A percentile compares a stretch with the other conserved stretches of the same genome.
phyloP scores from a whole-genome alignment of 1,140 invertebrate genomes.

The Drosophila nigromelanica region DNA sequence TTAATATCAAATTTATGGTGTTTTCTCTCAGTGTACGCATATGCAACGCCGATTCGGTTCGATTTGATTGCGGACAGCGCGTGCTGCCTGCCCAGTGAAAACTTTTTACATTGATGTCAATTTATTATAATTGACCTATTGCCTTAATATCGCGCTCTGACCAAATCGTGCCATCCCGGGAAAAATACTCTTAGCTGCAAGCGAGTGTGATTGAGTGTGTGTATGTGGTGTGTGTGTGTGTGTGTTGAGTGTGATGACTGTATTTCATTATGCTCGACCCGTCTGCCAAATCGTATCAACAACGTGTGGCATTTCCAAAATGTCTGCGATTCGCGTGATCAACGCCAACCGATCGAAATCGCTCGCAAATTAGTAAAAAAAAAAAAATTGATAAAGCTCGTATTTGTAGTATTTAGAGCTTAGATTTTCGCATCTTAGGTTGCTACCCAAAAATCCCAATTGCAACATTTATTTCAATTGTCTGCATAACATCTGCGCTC shows the following conservation, averaged over 20 bases:
- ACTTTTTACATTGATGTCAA: conserved; percentile 82
- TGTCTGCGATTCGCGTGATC: conserved; percentile 18
- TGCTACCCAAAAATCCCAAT: no score
- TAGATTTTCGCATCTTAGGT: no score
- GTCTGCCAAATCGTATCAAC: conserved; percentile 13
- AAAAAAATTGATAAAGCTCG: no score
- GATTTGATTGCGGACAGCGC: conserved; percentile 34
- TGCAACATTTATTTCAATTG: no score
- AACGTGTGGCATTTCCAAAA: conserved; percentile 33
- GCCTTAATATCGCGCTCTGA: conserved; percentile 81
- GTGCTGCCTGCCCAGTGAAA: conserved; percentile 46
- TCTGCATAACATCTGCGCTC: no score
- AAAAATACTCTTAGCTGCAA: conserved; percentile 51
- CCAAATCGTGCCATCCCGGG: conserved; percentile 64
- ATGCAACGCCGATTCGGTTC: conserved; percentile 27
- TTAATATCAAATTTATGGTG: no score
- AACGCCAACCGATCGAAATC: conserved; percentile 6
- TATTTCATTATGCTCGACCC: conserved; percentile 14
- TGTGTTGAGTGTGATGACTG: conserved; percentile 13
- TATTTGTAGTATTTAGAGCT: no score
- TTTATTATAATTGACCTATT: conserved; percentile 84
- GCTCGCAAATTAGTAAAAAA: background rate
- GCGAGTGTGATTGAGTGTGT: conserved; percentile 19
- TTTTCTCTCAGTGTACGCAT: conserved; percentile 12
- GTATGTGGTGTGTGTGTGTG: conserved; percentile 10